Conservation (phyloP, 2,113 vertebrate genomes). For the Eptesicus fuscus region DNA sequence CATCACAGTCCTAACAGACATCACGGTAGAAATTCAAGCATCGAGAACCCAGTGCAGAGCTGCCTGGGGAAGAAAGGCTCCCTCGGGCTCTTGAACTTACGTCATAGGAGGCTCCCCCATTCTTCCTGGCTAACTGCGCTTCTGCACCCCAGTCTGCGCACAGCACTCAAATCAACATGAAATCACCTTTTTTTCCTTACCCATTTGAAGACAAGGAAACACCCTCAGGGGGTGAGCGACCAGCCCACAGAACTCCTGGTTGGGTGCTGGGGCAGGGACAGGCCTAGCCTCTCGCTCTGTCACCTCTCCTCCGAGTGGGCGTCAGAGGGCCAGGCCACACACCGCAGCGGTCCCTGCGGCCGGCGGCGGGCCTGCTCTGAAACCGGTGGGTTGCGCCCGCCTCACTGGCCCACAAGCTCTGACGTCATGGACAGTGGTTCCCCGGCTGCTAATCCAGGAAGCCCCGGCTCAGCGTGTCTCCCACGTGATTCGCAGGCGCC, state of each 20-base stretch:
- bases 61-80: neutral
- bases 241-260: neutral
- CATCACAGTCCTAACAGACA: too few relatives aligned
- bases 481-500: neutral
- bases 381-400: neutral
- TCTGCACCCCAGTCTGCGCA: neutral
- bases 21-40: neutral
- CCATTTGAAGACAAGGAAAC: neutral
- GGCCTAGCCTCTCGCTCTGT: too few relatives aligned
- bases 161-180: neutral
- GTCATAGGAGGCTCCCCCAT: neutral
- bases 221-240: neutral
- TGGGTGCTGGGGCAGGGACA: neutral
- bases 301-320: accelerated
- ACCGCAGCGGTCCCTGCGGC: neutral
- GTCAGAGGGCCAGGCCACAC: neutral
- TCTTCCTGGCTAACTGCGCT: neutral
- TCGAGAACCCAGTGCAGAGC: neutral
- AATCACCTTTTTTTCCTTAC: neutral
- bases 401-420: neutral
- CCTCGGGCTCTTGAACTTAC: neutral
- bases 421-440: neutral
- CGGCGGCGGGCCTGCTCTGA: neutral
- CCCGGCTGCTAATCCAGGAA: neutral
- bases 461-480: neutral